Evolutionary conservation across 1,140 invertebrate species (phyloP).

Genomic region (Heliconius hewitsoni): DNA sequence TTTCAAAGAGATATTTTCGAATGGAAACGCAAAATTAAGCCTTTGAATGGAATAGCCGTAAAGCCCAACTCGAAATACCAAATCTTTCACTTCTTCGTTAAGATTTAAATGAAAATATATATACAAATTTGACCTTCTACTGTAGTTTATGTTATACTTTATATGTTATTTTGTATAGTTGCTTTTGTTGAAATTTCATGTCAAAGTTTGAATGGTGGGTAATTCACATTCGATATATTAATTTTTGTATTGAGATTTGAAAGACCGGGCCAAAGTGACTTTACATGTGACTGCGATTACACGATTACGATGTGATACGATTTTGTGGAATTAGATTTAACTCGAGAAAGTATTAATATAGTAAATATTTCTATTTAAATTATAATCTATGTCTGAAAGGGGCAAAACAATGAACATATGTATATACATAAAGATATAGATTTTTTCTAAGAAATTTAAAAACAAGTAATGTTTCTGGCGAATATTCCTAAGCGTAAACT

Average conservation of each 20-base stretch:
- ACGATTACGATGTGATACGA: no score
- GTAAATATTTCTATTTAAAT: no score
- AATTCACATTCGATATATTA: background rate
- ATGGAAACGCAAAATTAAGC: constrained; percentile 26
- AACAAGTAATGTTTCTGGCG: no score
- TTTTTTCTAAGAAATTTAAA: no score
- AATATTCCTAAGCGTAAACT: no score
- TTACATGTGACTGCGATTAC: no score
- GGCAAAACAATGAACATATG: no score
- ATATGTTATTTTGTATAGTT: background rate
- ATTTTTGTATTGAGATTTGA: background rate
- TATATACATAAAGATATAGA: no score
- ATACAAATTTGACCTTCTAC: background rate
- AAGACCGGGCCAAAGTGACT: no score
- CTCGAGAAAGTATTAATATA: no score
- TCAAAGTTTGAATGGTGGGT: background rate
- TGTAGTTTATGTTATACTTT: background rate
- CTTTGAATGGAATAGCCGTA: constrained; percentile 19
- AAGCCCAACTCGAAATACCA: constrained; percentile 2
- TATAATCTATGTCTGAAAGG: no score
- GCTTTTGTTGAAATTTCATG: background rate
- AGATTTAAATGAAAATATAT: constrained; percentile 17
- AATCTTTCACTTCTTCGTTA: constrained; percentile 26
- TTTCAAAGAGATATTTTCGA: constrained; percentile 26
- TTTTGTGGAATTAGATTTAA: no score